Evolutionary conservation across 2,113 vertebrate genomes (phyloP).

Genomic region (Orientallactaga bullata): DNA sequence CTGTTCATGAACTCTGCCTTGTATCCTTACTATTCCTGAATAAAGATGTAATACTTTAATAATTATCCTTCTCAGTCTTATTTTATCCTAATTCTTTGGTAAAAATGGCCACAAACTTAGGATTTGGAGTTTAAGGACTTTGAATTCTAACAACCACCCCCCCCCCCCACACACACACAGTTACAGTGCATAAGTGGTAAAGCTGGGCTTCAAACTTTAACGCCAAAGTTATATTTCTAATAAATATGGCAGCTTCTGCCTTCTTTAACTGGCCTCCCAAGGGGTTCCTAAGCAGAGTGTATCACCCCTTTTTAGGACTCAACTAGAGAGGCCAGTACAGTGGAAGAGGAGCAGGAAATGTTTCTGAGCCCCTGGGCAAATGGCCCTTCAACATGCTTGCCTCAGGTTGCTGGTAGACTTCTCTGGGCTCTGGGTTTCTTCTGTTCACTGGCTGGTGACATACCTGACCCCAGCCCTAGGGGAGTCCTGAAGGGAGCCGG

Average conservation of each 20-base stretch:
- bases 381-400: not conserved
- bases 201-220: not conserved
- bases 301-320: not conserved
- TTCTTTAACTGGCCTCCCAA: not conserved
- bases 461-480: not conserved
- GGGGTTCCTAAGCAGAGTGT: accelerated
- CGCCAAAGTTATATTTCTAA: not conserved
- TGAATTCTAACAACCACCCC: too few relatives aligned
- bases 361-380: not conserved
- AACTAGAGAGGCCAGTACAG: not conserved
- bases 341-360: not conserved
- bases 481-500: not conserved
- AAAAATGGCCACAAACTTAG: too few relatives aligned
- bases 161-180: too few relatives aligned
- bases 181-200: too few relatives aligned
- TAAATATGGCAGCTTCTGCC: not conserved
- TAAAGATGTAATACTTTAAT: too few relatives aligned
- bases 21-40: too few relatives aligned
- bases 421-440: not conserved
- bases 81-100: too few relatives aligned
- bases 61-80: too few relatives aligned
- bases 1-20: too few relatives aligned
- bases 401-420: not conserved
- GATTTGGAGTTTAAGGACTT: too few relatives aligned
- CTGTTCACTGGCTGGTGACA: not conserved